Percentiles rank a stretch among this genome's conserved stretches.
Evolutionary conservation across 2,797 vertebrate genomes (phyloP).

Genomic region (Sternotherus odoratus): DNA sequence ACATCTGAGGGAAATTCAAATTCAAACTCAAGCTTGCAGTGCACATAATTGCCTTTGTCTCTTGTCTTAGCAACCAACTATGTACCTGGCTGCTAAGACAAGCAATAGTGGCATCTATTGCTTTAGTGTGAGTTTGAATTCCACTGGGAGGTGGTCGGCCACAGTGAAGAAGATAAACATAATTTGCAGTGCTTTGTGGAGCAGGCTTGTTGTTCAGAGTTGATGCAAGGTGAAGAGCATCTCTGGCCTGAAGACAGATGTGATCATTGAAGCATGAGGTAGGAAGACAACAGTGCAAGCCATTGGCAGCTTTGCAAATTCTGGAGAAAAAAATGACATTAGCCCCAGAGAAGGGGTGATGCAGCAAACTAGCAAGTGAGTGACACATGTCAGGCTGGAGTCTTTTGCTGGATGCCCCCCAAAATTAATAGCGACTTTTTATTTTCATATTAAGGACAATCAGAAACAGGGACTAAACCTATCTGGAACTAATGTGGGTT

Average conservation of each 20-base stretch:
- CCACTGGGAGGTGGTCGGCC: not conserved
- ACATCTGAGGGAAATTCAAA: rapidly evolving
- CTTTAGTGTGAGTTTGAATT: not conserved
- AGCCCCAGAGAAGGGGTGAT: not conserved
- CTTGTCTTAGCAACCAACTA: not conserved
- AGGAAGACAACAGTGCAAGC: not conserved
- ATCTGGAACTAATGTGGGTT: too few species aligned
- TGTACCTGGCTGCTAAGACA: not conserved
- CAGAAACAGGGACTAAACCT: too few species aligned
- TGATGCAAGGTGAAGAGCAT: constrained; percentile 20
- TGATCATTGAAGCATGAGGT: not conserved
- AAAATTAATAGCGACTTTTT: not conserved
- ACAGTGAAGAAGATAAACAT: not conserved
- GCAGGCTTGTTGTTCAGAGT: constrained; percentile 11
- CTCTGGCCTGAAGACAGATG: constrained; percentile 20
- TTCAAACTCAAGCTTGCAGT: not conserved
- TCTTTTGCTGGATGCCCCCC: not conserved
- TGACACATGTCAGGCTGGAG: constrained; percentile 1
- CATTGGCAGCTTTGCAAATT: constrained; percentile 16
- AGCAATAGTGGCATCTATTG: not conserved
- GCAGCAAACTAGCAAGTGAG: not conserved
- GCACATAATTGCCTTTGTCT: not conserved
- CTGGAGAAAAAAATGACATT: not conserved
- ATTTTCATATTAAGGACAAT: not conserved
- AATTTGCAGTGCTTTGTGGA: constrained; percentile 18